A percentile compares a stretch with the other conserved stretches of the same genome.
These are phyloP conservation scores for Limnothrissa miodon DNA, from an alignment of 2,113 vertebrate species.

Conservation along the genomic window DNA sequence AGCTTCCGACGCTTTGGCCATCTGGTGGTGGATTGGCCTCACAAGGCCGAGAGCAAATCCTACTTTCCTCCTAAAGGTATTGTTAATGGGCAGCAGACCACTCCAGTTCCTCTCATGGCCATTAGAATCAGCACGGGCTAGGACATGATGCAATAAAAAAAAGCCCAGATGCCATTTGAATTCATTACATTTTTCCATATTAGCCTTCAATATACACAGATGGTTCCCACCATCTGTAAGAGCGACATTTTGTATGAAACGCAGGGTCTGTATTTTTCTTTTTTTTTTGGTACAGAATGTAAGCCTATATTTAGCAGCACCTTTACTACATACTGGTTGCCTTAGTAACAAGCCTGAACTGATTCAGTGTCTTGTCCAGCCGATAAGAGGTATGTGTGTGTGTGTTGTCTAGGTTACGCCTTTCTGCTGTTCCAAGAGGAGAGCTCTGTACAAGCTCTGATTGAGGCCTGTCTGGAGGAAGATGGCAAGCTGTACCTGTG, in stretches of 20 bases:
- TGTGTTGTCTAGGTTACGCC: slow-evolving; percentile 82
- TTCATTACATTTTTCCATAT: not conserved
- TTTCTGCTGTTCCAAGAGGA: slow-evolving; percentile 99
- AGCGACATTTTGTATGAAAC: not conserved
- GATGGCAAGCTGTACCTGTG: slow-evolving; percentile 97
- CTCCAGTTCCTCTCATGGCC: not conserved
- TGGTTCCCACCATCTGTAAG: not conserved
- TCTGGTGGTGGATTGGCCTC: slow-evolving; percentile 97
- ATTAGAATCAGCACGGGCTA: not conserved
- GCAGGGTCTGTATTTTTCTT: not conserved
- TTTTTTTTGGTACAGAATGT: not conserved
- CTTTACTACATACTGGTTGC: not conserved
- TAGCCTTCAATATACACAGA: not conserved
- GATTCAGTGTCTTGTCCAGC: not conserved
- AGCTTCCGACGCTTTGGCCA: slow-evolving; percentile 96
- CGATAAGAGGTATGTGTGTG: slow-evolving; percentile 21
- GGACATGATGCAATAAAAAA: not conserved
- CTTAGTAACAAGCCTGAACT: not conserved
- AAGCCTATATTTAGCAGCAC: not conserved
- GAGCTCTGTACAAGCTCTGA: slow-evolving; percentile 94
- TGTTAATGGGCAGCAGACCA: not conserved
- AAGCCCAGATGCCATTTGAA: too few relatives aligned
- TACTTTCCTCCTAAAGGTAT: slow-evolving; percentile 99
- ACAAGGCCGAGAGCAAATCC: slow-evolving; percentile 99
- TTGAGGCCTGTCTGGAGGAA: slow-evolving; percentile 96